A percentile compares a stretch with the other conserved stretches of the same genome.
These are phyloP conservation scores for Micronycteris hirsuta DNA, from an alignment of 2,113 vertebrate genomes.

Conservation along the genomic window DNA sequence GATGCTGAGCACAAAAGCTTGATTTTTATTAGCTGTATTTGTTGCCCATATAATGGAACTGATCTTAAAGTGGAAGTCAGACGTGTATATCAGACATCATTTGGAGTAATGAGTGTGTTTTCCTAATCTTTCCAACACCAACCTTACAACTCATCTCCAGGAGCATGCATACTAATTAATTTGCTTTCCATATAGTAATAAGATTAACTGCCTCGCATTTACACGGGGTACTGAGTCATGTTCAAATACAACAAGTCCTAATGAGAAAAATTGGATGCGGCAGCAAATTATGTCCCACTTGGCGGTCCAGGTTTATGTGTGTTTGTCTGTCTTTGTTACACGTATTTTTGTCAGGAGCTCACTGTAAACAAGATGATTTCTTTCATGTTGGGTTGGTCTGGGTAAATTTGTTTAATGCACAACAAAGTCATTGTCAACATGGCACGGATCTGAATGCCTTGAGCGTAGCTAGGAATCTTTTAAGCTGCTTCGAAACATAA, in stretches of 20 bases:
- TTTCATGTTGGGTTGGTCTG: constrained; percentile 83
- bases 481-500: constrained; percentile 67
- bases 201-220: constrained; percentile 84
- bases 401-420: constrained; percentile 85
- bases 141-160: constrained; percentile 83
- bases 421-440: constrained; percentile 81
- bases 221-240: constrained; percentile 83
- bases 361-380: constrained; percentile 84
- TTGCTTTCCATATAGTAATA: constrained; percentile 87
- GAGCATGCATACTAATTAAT: constrained; percentile 87
- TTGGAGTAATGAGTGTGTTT: constrained; percentile 83
- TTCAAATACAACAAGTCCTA: constrained; percentile 87
- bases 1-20: constrained; percentile 50
- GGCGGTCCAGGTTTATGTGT: constrained; percentile 79
- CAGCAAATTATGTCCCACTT: constrained; percentile 82
- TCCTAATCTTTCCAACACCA: constrained; percentile 80
- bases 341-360: constrained; percentile 81
- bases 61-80: constrained; percentile 75
- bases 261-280: constrained; percentile 84
- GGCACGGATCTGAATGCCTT: constrained; percentile 76
- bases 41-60: constrained; percentile 66
- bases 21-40: constrained; percentile 66
- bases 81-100: constrained; percentile 80
- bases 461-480: constrained; percentile 59
- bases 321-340: constrained; percentile 80